These are phyloP conservation scores for Alces alces DNA, from an alignment of 2,113 vertebrate genomes.

Conservation along the genomic window DNA sequence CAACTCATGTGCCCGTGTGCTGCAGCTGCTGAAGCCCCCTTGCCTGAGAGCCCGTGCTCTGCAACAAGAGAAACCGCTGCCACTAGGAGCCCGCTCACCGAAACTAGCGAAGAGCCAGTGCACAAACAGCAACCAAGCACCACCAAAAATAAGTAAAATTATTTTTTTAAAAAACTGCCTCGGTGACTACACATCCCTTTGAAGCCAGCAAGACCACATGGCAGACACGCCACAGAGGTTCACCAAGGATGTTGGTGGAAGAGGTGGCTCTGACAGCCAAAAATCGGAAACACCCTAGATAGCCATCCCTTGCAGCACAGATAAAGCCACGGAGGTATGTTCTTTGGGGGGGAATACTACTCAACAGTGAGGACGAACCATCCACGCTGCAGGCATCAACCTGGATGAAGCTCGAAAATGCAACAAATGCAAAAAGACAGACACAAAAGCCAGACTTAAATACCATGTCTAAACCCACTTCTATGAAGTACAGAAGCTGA, in stretches of 20 bases:
- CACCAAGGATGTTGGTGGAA: not conserved
- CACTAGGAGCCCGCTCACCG: rapidly evolving
- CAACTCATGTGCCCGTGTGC: not conserved
- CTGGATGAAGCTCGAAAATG: not conserved
- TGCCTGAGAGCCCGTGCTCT: not conserved
- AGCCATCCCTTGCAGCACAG: not conserved
- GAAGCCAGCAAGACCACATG: not conserved
- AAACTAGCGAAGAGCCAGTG: not conserved
- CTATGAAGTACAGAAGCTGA: not conserved
- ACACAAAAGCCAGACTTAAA: not conserved
- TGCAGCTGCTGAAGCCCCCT: not conserved
- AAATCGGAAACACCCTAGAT: not conserved
- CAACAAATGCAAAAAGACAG: not conserved
- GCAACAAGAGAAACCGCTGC: not conserved
- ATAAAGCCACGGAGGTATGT: rapidly evolving
- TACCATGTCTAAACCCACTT: too few relatives aligned
- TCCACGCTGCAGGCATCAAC: not conserved
- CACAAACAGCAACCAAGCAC: not conserved
- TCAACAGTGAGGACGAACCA: not conserved
- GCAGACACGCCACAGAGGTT: not conserved
- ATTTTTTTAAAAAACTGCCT: not conserved
- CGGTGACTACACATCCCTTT: rapidly evolving
- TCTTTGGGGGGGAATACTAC: rapidly evolving
- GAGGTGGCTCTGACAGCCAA: not conserved
- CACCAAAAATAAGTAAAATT: not conserved